Evolutionary conservation across 2,888 invertebrate species (phyloP), one percentile per base, ranked within the genome.

Genomic region (Brachyptera putata): DNA sequence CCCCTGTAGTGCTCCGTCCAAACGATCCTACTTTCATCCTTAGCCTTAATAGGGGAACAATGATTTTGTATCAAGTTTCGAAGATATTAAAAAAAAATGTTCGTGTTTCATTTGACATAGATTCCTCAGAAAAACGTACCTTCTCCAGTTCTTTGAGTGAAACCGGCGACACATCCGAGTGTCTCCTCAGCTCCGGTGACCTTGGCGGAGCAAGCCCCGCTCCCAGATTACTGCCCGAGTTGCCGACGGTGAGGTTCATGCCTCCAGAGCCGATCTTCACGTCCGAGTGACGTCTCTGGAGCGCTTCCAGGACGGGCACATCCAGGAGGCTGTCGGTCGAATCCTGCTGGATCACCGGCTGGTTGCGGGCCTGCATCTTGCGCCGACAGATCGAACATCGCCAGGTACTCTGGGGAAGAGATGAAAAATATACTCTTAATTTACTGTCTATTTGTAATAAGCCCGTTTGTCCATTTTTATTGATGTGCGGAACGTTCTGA

Each of bases 111-210:
- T 11, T 34, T 30, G 34, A 7, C 11, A 11, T 11, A 7, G n/a
- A n/a, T n/a, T n/a, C n/a, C n/a, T 5, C 5, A 30, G 11, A 30
- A 11, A 5, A 25, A 3, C 25, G 36, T 14, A 53, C 91, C 83
- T 90, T 89, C 76, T 92, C 91, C n/a, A 92, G 79, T 73, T 91
- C 91, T 72, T 91, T 91, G 49, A 92, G 78, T 37, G 90, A 90
- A 1, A 91, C 91, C 13, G 91, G 91, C 11, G 91, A 91, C 1
- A 91, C 91, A 71, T 91, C 92, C 1, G 91, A 91, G 72, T 91
- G 91, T 36, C 91, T 77, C 18, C 91, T 79, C 7, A 91, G 76
- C 71, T 92, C 91, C 0, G 91, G 90, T 63, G 89, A 90, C 61
- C 91, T 81, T 0, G 91, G 91, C 11, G 90, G 91, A n/a, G 89